Evolutionary conservation across 1,140 invertebrate species (phyloP), one percentile per base, ranked within the genome.

Genomic region (Portunus trituberculatus): DNA sequence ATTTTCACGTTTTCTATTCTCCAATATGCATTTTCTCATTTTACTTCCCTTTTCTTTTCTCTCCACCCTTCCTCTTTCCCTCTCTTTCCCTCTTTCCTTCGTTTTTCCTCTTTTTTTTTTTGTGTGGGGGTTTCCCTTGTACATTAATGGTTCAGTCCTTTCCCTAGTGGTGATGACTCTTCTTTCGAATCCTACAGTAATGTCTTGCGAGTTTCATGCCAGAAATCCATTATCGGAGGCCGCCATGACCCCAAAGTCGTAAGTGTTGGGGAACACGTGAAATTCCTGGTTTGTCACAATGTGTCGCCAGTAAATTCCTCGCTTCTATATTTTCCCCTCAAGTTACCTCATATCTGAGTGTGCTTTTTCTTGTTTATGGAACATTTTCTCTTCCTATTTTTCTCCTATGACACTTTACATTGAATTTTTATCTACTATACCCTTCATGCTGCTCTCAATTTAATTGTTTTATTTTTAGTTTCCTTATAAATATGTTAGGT

Each of bases 261-360:
- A 59, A 59, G 16, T 29, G 45, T 28, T 59, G 48, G 7, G 10
- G 48, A 91, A 59, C 89, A 91, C 48, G 48, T 91, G 48, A 91
- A 91, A 91, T 67, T 32, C 89, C 12, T 59, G n/a, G 46, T 32
- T 59, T 48, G n/a, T 91, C 39, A 76, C 67, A 76, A 76, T 76
- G n/a, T 20, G 67, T 76, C 67, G 25, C 67, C n/a, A 2, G 20
- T 25, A 76, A 76, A 76, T n/a, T 76, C 67, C 67, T 76, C 8
- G 20, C 67, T 0, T n/a, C 25, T 76, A 76, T 76, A 76, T 76
- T 76, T 76, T n/a, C 6, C 25, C 20, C 25, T 20, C 25, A 76
- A 76, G 20, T 76, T 76, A n/a, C 52, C 52, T 59, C 52, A 10
- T 20, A 20, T 59, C 52, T 59, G 52, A 59, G 52, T 59, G 52